Evolutionary conservation across 1,140 invertebrate species (phyloP), one percentile per base, ranked within the genome.

Genomic region (Zophobas atratus): DNA sequence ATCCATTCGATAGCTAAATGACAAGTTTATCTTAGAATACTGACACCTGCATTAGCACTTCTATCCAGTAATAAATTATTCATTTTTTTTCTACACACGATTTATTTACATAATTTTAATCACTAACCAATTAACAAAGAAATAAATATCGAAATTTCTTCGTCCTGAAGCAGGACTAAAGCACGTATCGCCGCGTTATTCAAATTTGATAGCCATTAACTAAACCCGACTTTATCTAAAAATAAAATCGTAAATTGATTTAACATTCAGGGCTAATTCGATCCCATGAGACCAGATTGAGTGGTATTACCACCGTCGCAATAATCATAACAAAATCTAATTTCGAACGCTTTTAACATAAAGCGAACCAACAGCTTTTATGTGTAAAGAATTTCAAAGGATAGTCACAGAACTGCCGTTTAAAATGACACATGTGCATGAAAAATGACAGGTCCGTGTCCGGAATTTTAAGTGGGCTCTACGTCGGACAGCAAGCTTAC

Each of bases 61-160:
- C 35, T 39, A 38, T 36, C n/a, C 36, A 38, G 60, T 67, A 46
- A 67, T 67, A 67, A 43, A 67, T 67, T 67, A 67, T 67, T 67
- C 60, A 67, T 67, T 67, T 67, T 43, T 67, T 46, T 67, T 39
- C 6, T 36, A 60, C 56, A 41, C 39, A 5, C 4, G 38, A 43
- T 67, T 1, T 67, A 67, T 67, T 67, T 67, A 67, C 60, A 67
- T 67, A 67, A 43, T 67, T 67, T 43, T 67, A 67, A 67, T 41
- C 39, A 20, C 2, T 39, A n/a, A 67, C 56, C 56, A 60, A 60
- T 60, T 60, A 60, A 60, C 56, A 39, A 34, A 60, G 38, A 60
- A 60, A 60, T 39, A 60, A 60, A 60, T 39, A 36, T 39, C 36
- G n/a, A 60, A 38, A 32, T 38, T 60, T 60, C 56, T 38, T 35